Percentiles rank a stretch among this genome's conserved stretches.
phyloP scores from a whole-genome alignment of 2,888 invertebrate genomes.

The Baccha elongata region DNA sequence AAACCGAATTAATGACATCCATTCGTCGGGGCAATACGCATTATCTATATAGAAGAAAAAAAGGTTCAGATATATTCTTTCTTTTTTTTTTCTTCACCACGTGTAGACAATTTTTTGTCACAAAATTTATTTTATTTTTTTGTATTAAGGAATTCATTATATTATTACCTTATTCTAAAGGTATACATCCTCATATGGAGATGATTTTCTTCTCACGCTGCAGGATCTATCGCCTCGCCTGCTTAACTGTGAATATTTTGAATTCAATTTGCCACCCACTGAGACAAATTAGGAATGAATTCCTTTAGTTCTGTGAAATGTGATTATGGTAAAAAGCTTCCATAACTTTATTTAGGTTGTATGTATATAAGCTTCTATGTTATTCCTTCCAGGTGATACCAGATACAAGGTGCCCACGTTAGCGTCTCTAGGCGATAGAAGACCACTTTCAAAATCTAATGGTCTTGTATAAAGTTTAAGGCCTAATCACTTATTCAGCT shows the following conservation, averaged over 20 bases:
- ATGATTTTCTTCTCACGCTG: no score
- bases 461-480: constrained; percentile 48
- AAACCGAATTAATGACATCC: constrained; percentile 24
- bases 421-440: constrained; percentile 9
- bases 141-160: constrained; percentile 7
- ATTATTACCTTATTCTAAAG: constrained; percentile 9
- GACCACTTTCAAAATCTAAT: constrained; percentile 43
- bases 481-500: constrained; percentile 58
- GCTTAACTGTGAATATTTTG: constrained; percentile 13
- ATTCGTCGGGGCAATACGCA: constrained; percentile 10
- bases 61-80: neutral
- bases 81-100: constrained; percentile 14
- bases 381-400: neutral
- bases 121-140: constrained; percentile 1
- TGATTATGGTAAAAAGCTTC: constrained; percentile 48
- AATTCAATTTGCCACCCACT: constrained; percentile 38
- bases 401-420: neutral
- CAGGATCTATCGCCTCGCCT: no score
- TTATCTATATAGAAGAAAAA: neutral
- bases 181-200: neutral
- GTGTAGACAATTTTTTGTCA: constrained; percentile 23
- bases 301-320: constrained; percentile 28
- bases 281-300: constrained; percentile 34
- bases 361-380: neutral
- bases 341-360: neutral